These are phyloP conservation scores for Drosophila sechellia DNA, from an alignment of 1,140 invertebrate species.

Conservation along the genomic window DNA sequence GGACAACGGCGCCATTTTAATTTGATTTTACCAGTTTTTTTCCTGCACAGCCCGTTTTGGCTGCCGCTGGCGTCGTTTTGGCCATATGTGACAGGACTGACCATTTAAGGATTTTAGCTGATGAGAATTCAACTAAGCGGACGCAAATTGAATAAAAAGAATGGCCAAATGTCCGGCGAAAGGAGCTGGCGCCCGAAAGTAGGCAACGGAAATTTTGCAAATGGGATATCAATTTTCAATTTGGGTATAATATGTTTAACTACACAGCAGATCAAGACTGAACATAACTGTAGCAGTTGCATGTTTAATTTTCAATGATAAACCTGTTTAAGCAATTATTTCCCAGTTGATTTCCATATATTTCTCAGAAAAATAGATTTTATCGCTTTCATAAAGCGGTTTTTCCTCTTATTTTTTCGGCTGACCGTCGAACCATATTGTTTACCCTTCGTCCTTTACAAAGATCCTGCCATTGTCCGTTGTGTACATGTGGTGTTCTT, in stretches of 20 bases:
- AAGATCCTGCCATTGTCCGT: constrained; percentile 32
- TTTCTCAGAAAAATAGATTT: not conserved
- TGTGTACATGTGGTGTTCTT: constrained; percentile 19
- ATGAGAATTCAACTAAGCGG: constrained; percentile 51
- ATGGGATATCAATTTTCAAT: constrained; percentile 5
- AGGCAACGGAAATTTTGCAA: constrained; percentile 1
- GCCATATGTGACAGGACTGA: constrained; percentile 68
- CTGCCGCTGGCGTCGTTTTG: constrained; percentile 57
- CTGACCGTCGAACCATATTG: constrained; percentile 25
- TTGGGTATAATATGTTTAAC: not conserved
- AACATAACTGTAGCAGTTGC: not conserved
- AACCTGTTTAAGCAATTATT: not conserved
- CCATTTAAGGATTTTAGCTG: constrained; percentile 68
- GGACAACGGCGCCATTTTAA: constrained; percentile 75
- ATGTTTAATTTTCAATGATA: not conserved
- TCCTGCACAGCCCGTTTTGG: constrained; percentile 13
- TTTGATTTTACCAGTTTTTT: constrained; percentile 61
- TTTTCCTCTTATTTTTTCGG: constrained; percentile 1
- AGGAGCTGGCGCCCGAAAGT: constrained; percentile 1
- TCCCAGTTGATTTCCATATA: not conserved
- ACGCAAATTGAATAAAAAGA: constrained; percentile 42
- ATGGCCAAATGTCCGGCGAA: constrained; percentile 15
- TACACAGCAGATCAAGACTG: too few relatives aligned
- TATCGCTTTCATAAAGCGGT: constrained; percentile 15
- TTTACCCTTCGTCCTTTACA: constrained; percentile 9